Conservation (phyloP, 2,113 vertebrate species). For the Sakesphorus luctuosus region DNA sequence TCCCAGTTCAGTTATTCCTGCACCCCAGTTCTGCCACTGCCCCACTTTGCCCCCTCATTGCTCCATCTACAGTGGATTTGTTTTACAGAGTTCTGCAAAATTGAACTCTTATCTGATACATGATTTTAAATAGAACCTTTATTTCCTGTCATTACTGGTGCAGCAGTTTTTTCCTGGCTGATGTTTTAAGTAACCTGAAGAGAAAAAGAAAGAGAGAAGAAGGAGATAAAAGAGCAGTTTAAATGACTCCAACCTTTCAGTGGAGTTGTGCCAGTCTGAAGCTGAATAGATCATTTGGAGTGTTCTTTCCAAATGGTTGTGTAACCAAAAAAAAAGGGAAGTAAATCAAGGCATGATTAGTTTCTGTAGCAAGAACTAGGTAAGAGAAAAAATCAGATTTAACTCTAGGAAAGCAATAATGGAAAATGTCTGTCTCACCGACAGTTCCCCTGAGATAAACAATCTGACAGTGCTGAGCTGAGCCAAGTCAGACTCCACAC, state of each 20-base stretch:
- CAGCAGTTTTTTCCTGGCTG: not conserved
- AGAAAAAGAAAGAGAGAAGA: not conserved
- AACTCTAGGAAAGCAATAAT: constrained; percentile 45
- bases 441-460: constrained; percentile 32
- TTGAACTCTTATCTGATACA: not conserved
- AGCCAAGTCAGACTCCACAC: not conserved
- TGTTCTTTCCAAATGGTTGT: constrained; percentile 3
- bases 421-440: not conserved
- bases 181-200: not conserved
- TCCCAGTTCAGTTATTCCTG: not conserved
- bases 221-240: not conserved
- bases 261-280: not conserved
- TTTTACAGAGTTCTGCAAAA: not conserved
- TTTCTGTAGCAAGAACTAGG: constrained; percentile 16
- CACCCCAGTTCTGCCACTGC: not conserved
- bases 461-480: not conserved
- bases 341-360: constrained; percentile 32
- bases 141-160: not conserved
- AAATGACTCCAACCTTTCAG: not conserved
- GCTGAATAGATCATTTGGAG: not conserved
- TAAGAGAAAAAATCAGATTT: constrained; percentile 53
- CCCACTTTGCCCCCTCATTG: not conserved
- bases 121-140: not conserved
- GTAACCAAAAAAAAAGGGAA: not conserved
- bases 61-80: not conserved